phyloP scores from a whole-genome alignment of 2,888 invertebrate genomes.

The Fabriciana adippe region DNA sequence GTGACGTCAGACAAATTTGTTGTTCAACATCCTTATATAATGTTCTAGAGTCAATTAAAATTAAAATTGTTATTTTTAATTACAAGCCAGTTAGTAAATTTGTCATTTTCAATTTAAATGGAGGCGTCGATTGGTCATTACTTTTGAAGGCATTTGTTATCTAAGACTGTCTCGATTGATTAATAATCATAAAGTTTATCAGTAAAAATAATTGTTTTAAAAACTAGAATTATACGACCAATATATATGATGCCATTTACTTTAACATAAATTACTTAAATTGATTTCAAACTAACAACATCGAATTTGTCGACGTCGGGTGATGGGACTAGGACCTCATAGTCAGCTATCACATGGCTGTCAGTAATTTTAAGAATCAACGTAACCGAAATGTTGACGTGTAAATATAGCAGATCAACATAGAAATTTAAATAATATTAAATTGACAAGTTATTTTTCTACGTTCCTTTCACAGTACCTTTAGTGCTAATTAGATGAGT shows the following conservation, averaged over 20 bases:
- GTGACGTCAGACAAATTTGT: slow-evolving; percentile 77
- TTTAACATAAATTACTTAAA: slow-evolving; percentile 27
- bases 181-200: too few relatives aligned
- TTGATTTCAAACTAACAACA: slow-evolving; percentile 45
- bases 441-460: slow-evolving; percentile 81
- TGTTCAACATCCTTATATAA: slow-evolving; percentile 39
- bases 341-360: slow-evolving; percentile 83
- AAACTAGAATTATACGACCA: too few relatives aligned
- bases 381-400: slow-evolving; percentile 78
- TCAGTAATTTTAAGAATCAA: slow-evolving; percentile 80
- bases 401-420: slow-evolving; percentile 81
- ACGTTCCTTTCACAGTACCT: slow-evolving; percentile 72
- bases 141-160: too few relatives aligned
- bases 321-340: slow-evolving; percentile 71
- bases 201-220: too few relatives aligned
- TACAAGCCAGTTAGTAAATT: not conserved
- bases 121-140: not conserved
- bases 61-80: not conserved
- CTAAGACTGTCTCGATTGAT: too few relatives aligned
- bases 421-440: slow-evolving; percentile 76
- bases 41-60: slow-evolving; percentile 30
- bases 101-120: not conserved
- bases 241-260: not conserved
- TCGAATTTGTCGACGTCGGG: slow-evolving; percentile 74
- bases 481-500: slow-evolving; percentile 52